phyloP scores from a whole-genome alignment of 2,888 invertebrate genomes.

The Ischnura elegans region DNA sequence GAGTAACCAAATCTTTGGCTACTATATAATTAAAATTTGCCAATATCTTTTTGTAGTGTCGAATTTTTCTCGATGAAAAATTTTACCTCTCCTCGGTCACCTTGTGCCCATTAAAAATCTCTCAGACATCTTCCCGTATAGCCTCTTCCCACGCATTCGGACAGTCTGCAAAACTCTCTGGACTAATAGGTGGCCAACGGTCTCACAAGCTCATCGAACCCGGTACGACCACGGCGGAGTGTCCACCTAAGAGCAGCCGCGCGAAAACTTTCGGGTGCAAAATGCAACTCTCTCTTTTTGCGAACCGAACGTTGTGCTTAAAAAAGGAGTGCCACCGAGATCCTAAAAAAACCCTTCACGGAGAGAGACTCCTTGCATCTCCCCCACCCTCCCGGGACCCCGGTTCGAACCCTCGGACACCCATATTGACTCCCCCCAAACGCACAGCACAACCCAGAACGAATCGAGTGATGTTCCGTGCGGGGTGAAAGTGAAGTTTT shows the following conservation, averaged over 20 bases:
- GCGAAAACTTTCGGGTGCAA: no score
- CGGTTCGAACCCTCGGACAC: conserved; percentile 20
- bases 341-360: background rate
- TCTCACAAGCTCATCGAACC: conserved; percentile 30
- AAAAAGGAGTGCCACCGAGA: conserved; percentile 33
- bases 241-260: no score
- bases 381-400: background rate
- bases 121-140: background rate
- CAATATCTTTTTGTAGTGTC: no score
- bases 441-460: background rate
- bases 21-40: no score
- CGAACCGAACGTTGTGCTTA: background rate
- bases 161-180: background rate
- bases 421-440: background rate
- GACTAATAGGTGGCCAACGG: no score
- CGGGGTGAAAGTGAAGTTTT: background rate
- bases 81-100: background rate
- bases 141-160: background rate
- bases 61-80: no score
- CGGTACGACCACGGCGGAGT: conserved; percentile 30
- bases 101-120: background rate
- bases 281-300: conserved; percentile 26
- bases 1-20: no score
- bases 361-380: background rate
- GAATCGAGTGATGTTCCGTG: conserved; percentile 58